These are phyloP conservation scores for Musca vetustissima DNA, from an alignment of 1,140 invertebrate species.

Conservation along the genomic window DNA sequence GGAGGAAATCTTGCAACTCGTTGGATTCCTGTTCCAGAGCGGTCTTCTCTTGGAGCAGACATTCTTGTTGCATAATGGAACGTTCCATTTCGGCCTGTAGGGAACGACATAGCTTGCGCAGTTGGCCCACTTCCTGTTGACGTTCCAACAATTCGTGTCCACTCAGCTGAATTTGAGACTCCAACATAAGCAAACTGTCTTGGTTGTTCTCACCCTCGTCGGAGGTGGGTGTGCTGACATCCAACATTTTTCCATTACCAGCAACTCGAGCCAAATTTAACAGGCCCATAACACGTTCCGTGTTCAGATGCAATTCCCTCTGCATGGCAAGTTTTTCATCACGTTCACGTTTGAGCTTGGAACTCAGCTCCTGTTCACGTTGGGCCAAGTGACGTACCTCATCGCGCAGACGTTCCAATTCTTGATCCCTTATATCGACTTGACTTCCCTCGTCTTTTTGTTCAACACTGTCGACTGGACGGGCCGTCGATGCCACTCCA, in stretches of 20 bases:
- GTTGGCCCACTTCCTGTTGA: slow-evolving; percentile 72
- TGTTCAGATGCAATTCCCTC: slow-evolving; percentile 71
- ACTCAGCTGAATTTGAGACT: slow-evolving; percentile 72
- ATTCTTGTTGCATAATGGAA: slow-evolving; percentile 64
- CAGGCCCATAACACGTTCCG: slow-evolving; percentile 71
- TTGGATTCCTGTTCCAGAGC: slow-evolving; percentile 70
- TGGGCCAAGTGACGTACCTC: slow-evolving; percentile 58
- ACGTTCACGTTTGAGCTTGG: slow-evolving; percentile 62
- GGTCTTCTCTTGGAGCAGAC: slow-evolving; percentile 69
- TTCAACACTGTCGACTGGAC: slow-evolving; percentile 57
- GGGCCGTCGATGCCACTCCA: slow-evolving; percentile 56
- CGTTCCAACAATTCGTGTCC: slow-evolving; percentile 73
- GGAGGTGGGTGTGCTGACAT: slow-evolving; percentile 52
- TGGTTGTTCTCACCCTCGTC: slow-evolving; percentile 64
- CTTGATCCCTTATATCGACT: slow-evolving; percentile 65
- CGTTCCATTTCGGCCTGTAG: slow-evolving; percentile 63
- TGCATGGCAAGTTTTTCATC: slow-evolving; percentile 70
- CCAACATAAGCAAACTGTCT: slow-evolving; percentile 72
- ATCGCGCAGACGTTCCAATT: slow-evolving; percentile 62
- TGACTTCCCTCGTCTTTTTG: slow-evolving; percentile 64
- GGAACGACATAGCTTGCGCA: slow-evolving; percentile 67
- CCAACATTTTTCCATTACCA: slow-evolving; percentile 31
- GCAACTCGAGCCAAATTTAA: slow-evolving; percentile 57
- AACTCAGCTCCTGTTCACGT: slow-evolving; percentile 33
- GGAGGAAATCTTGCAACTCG: slow-evolving; percentile 77